These are phyloP conservation scores for Hormaphis cornu DNA, from an alignment of 1,140 invertebrate species.

Conservation along the genomic window DNA sequence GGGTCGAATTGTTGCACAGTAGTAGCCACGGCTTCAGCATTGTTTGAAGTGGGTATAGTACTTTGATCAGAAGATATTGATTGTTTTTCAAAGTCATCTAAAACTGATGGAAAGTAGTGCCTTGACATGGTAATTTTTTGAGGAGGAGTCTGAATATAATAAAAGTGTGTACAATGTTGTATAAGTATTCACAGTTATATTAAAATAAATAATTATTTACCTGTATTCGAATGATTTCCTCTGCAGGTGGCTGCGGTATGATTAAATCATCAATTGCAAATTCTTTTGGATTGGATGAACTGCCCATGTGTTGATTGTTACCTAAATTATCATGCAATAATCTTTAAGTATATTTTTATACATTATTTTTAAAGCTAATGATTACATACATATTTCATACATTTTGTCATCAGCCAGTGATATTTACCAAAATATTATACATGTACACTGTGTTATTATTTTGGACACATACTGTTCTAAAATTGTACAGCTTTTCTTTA, in stretches of 20 bases:
- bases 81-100: constrained; percentile 5
- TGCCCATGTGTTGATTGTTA: constrained; percentile 11
- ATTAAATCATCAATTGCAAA: constrained; percentile 26
- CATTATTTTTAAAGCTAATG: no score
- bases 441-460: no score
- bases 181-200: neutral
- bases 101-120: constrained; percentile 23
- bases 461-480: no score
- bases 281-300: constrained; percentile 25
- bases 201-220: neutral
- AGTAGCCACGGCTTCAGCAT: neutral
- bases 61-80: neutral
- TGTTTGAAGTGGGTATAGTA: neutral
- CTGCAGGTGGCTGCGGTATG: constrained; percentile 1
- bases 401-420: no score
- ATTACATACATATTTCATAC: no score
- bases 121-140: constrained; percentile 17
- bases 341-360: no score
- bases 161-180: neutral
- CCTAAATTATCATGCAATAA: neutral
- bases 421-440: no score
- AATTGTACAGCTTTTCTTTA: no score
- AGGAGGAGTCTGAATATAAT: constrained; percentile 22
- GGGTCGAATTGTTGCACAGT: neutral
- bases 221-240: constrained; percentile 18